These are phyloP conservation scores for Ibidorhyncha struthersii DNA, from an alignment of 2,113 vertebrate species.

Conservation along the genomic window DNA sequence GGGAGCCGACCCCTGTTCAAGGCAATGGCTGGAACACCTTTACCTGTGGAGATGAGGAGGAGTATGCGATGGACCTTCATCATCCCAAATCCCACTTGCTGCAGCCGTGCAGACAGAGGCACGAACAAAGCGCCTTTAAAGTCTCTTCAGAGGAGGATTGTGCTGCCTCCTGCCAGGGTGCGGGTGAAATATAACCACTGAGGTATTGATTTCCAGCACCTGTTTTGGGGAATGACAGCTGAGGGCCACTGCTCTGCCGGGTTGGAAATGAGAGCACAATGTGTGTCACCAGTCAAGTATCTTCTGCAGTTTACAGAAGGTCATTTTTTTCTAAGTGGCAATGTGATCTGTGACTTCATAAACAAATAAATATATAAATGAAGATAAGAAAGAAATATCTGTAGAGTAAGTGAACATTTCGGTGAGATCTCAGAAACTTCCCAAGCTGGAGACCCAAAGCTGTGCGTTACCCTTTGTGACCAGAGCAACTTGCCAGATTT, in stretches of 20 bases:
- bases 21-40: neutral
- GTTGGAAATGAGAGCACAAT: neutral
- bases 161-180: neutral
- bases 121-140: neutral
- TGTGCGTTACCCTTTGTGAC: neutral
- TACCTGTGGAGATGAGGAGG: constrained; percentile 69
- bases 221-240: constrained; percentile 74
- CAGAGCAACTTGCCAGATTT: neutral
- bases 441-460: neutral
- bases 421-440: neutral
- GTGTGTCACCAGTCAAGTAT: neutral
- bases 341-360: neutral
- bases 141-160: neutral
- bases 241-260: neutral
- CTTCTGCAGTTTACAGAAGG: neutral
- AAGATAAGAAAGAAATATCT: neutral
- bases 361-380: neutral
- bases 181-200: neutral
- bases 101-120: neutral
- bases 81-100: neutral
- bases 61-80: neutral
- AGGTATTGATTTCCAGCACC: constrained; percentile 73
- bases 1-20: neutral
- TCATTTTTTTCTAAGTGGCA: neutral
- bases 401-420: neutral